These are phyloP conservation scores for Myopa tessellatipennis DNA, from an alignment of 2,888 invertebrate species.

Conservation along the genomic window DNA sequence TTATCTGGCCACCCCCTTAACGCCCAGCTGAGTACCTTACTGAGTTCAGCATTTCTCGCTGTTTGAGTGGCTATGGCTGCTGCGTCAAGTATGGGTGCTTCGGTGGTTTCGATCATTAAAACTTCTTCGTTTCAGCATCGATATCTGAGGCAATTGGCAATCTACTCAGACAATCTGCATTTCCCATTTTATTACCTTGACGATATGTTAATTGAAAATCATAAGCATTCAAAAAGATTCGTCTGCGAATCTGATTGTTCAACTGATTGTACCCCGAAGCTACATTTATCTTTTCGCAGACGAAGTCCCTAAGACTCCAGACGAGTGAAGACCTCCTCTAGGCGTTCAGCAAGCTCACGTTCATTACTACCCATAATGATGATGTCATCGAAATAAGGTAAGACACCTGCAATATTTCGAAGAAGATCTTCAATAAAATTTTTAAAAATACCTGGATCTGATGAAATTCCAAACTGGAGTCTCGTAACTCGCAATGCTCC, in stretches of 20 bases:
- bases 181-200: slow-evolving; percentile 35
- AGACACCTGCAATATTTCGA: not conserved
- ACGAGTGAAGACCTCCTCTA: too few relatives aligned
- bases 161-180: slow-evolving; percentile 34
- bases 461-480: slow-evolving; percentile 52
- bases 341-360: too few relatives aligned
- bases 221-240: slow-evolving; percentile 41
- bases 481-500: slow-evolving; percentile 55
- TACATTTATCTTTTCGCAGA: too few relatives aligned
- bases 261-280: slow-evolving; percentile 11
- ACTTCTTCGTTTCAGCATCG: slow-evolving; percentile 2
- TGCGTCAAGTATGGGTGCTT: slow-evolving; percentile 27
- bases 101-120: slow-evolving; percentile 41
- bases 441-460: not conserved
- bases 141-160: slow-evolving; percentile 11
- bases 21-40: too few relatives aligned
- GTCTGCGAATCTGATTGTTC: slow-evolving; percentile 45
- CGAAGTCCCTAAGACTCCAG: too few relatives aligned
- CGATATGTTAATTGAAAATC: slow-evolving; percentile 25
- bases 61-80: slow-evolving; percentile 34
- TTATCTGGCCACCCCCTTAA: slow-evolving; percentile 42
- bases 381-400: too few relatives aligned
- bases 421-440: not conserved
- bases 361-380: too few relatives aligned
- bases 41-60: slow-evolving; percentile 25